Base-by-base conservation (phyloP, 2,888 invertebrate species). In the Melipona beecheii region DNA sequence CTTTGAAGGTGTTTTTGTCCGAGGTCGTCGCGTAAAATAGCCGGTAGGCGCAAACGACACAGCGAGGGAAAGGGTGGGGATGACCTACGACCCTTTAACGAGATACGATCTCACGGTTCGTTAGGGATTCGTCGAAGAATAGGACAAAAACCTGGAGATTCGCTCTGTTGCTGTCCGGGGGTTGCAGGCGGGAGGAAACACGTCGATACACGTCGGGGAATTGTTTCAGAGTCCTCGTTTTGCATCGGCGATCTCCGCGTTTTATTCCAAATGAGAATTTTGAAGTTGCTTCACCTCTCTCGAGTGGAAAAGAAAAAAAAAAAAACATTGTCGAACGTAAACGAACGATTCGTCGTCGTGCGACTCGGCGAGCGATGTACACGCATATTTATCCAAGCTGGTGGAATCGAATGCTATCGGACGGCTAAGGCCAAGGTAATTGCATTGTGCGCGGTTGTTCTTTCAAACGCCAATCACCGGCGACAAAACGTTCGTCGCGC, bases 401-500 rank as follows among this genome's bases (percentile, higher is more conserved):
- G 69, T 62, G 74, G 71, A 56, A 84, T 89, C 81, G 87, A 89
- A 83, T 86, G 70, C 81, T 80, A 83, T 87, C 85, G 87, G 86
- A 85, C 89, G 89, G 91, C 89, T 89, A 92, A 91, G 92, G 90
- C 90, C 92, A 89, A 92, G 93, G 93, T 94, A 94, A 94, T 94
- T 94, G 94, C 93, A 93, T 93, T 94, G 94, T 94, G 92, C 93
- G 92, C 92, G 91, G 93, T 92, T 92, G 93, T 93, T 93, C 93
- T 94, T 94, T 94, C 93, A 94, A 92, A 93, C 90, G 94, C 94
- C 94, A 94, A 94, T 94, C 94, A 94, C 93, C 89, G 86, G 92
- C 93, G 94, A 94, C 94, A 94, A 94, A 94, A 94, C 92, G 94
- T 91, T 94, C 93, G 93, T 93, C 93, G 91, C 93, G 43, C 9